Evolutionary conservation across 2,797 vertebrate species (phyloP).

Genomic region (Tauraco hartlaubi): DNA sequence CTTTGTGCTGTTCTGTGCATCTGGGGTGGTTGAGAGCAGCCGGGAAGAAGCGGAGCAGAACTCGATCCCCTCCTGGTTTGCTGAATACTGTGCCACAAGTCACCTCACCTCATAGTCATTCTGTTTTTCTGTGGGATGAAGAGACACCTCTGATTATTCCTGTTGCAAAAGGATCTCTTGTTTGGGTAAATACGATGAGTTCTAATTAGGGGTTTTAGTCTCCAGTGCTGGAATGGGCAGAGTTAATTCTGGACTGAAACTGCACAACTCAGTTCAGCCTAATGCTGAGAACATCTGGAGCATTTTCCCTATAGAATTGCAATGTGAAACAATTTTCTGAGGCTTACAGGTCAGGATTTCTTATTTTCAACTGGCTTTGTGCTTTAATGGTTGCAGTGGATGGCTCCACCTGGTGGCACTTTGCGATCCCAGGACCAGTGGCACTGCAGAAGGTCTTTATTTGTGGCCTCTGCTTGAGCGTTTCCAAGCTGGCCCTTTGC

Average conservation of each 20-base stretch:
- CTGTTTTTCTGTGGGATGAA: not conserved
- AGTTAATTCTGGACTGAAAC: not conserved
- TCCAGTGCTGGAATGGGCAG: not conserved
- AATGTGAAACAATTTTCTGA: not conserved
- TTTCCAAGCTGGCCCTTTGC: not conserved
- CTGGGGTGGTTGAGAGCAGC: not conserved
- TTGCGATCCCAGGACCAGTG: not conserved
- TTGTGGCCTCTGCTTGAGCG: not conserved
- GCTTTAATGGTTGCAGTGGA: not conserved
- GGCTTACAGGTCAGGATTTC: not conserved
- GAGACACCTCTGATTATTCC: not conserved
- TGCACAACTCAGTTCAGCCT: not conserved
- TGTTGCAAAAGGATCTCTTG: not conserved
- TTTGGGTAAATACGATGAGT: not conserved
- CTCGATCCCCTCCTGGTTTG: not conserved
- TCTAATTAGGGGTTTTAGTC: not conserved
- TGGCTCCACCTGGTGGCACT: slow-evolving; percentile 64
- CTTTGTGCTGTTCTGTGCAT: not conserved
- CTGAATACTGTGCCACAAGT: not conserved
- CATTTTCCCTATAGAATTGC: not conserved
- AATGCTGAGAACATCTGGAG: not conserved
- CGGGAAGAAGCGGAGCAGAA: not conserved
- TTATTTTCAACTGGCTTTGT: not conserved
- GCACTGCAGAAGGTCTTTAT: not conserved
- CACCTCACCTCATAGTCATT: not conserved